These are phyloP conservation scores for Drepanosiphum platanoidis DNA, from an alignment of 2,888 invertebrate genomes.

Conservation along the genomic window DNA sequence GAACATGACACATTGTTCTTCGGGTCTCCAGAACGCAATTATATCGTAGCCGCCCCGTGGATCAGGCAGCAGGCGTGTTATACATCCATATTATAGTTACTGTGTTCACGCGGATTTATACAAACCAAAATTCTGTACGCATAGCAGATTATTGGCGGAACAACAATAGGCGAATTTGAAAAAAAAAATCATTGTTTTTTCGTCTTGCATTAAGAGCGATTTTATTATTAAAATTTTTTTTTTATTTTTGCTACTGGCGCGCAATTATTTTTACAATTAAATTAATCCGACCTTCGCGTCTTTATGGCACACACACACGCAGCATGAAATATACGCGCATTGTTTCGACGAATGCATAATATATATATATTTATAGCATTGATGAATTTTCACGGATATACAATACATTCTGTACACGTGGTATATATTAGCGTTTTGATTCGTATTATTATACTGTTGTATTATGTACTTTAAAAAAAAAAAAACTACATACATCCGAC, in stretches of 20 bases:
- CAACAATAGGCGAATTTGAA: not conserved
- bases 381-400: not conserved
- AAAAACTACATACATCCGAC: not conserved
- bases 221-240: constrained; percentile 26
- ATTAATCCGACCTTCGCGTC: constrained; percentile 57
- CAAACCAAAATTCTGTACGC: not conserved
- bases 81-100: not conserved
- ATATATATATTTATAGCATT: constrained; percentile 13
- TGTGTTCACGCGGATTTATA: not conserved
- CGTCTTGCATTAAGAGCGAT: not conserved
- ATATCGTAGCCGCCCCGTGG: not conserved
- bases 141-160: not conserved
- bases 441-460: not conserved
- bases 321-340: constrained; percentile 39
- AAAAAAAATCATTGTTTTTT: constrained; percentile 36
- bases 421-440: not conserved
- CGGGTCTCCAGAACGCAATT: not conserved
- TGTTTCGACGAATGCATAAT: constrained; percentile 24
- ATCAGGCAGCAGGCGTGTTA: not conserved
- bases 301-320: constrained; percentile 20
- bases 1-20: not conserved
- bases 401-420: not conserved
- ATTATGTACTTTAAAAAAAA: not conserved
- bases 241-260: constrained; percentile 32
- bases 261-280: constrained; percentile 55